Conservation (phyloP, 2,113 vertebrate species). For the Tyrannus savana region DNA sequence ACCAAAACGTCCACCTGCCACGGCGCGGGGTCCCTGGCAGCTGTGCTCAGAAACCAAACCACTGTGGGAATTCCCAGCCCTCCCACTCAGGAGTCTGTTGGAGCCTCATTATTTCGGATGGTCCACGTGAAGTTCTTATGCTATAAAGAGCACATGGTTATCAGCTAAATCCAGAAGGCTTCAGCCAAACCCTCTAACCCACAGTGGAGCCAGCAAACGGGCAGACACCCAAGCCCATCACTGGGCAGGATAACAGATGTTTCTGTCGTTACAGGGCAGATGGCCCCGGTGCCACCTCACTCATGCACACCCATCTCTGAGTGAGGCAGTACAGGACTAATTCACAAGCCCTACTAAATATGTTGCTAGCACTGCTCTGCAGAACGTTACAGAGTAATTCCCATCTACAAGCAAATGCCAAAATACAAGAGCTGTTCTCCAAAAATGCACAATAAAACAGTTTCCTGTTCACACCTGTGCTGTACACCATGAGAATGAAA, state of each 20-base stretch:
- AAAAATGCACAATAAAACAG: accelerated
- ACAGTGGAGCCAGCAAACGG: background rate
- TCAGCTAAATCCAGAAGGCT: background rate
- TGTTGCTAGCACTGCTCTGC: background rate
- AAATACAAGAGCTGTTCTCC: background rate
- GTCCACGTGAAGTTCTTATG: background rate
- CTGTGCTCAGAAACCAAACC: background rate
- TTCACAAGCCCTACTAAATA: background rate
- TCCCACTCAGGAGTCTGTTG: background rate
- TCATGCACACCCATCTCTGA: background rate
- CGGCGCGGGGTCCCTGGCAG: background rate
- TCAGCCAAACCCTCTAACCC: background rate
- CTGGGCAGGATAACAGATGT: background rate
- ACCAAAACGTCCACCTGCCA: background rate
- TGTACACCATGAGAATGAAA: accelerated
- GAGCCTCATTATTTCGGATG: background rate
- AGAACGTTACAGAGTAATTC: background rate
- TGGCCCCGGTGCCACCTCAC: background rate
- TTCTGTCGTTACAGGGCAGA: background rate
- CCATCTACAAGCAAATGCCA: background rate
- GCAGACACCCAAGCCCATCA: background rate
- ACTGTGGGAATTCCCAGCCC: background rate
- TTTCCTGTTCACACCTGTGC: background rate
- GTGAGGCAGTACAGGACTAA: background rate
- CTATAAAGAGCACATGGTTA: background rate